Evolutionary conservation across 37 sponge, comb jelly and placozoan genomes (phyloP).

Genomic region (Geodia barretti): DNA sequence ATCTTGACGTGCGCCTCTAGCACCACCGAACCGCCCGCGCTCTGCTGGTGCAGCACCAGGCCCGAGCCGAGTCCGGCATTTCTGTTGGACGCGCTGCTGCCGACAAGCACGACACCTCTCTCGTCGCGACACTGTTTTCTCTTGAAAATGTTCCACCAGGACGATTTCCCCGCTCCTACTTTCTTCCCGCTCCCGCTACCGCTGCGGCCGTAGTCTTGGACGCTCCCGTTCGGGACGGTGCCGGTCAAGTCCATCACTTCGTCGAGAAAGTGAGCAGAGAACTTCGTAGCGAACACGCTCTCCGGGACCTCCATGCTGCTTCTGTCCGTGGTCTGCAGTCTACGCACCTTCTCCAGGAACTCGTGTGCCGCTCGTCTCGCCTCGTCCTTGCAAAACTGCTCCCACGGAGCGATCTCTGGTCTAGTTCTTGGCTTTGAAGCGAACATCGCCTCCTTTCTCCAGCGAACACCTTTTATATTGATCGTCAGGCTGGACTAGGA

Average conservation of each 20-base stretch:
- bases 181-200: background rate
- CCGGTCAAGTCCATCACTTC: slow-evolving; percentile 19
- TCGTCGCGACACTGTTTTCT: background rate
- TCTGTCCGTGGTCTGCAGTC: slow-evolving; percentile 22
- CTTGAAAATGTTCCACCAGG: slow-evolving; percentile 66
- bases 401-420: slow-evolving; percentile 23
- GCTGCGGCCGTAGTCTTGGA: background rate
- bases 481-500: too few relatives aligned
- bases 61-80: background rate
- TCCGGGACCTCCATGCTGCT: slow-evolving; percentile 34
- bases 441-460: background rate
- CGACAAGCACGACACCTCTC: background rate
- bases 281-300: slow-evolving; percentile 40
- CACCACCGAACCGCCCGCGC: background rate
- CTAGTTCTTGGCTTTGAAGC: background rate
- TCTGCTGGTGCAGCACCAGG: background rate
- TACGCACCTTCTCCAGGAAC: slow-evolving; percentile 43
- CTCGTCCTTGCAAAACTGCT: slow-evolving; percentile 58
- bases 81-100: background rate
- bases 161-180: background rate
- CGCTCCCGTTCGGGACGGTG: background rate
- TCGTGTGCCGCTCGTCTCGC: slow-evolving; percentile 31
- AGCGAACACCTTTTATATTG: background rate
- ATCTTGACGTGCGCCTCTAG: slow-evolving; percentile 18
- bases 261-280: slow-evolving; percentile 55